phyloP scores from a whole-genome alignment of 2,797 vertebrate species.

The Labroides dimidiatus region DNA sequence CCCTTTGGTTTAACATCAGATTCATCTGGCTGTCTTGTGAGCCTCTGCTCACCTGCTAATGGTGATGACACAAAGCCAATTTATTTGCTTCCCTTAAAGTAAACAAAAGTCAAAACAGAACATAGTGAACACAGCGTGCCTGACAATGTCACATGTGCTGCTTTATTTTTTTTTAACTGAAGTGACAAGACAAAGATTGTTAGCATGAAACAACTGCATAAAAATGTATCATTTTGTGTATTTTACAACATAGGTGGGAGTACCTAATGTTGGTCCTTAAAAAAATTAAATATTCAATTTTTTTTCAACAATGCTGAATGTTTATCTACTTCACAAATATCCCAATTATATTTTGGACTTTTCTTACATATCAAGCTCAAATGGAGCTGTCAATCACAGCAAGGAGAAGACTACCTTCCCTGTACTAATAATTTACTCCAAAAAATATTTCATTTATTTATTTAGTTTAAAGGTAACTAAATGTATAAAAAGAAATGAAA shows the following conservation, averaged over 20 bases:
- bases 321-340: no score
- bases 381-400: no score
- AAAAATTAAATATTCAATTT: no score
- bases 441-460: no score
- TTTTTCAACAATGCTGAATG: no score
- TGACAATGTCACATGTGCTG: slow-evolving; percentile 47
- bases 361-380: slow-evolving; percentile 30
- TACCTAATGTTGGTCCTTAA: no score
- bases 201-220: not conserved
- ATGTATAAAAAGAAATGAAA: no score
- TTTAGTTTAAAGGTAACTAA: no score
- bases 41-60: slow-evolving; percentile 68
- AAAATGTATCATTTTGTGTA: no score
- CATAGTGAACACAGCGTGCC: slow-evolving; percentile 66
- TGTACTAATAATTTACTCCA: no score
- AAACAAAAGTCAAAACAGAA: slow-evolving; percentile 75
- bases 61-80: slow-evolving; percentile 77
- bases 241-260: no score
- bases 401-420: no score
- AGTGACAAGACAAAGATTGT: slow-evolving; percentile 65
- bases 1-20: slow-evolving; percentile 76
- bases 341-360: not conserved
- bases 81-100: slow-evolving; percentile 76
- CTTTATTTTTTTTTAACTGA: slow-evolving; percentile 33
- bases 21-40: slow-evolving; percentile 65